Evolutionary conservation across 2,113 vertebrate genomes (phyloP).

Genomic region (Spermophilus dauricus): DNA sequence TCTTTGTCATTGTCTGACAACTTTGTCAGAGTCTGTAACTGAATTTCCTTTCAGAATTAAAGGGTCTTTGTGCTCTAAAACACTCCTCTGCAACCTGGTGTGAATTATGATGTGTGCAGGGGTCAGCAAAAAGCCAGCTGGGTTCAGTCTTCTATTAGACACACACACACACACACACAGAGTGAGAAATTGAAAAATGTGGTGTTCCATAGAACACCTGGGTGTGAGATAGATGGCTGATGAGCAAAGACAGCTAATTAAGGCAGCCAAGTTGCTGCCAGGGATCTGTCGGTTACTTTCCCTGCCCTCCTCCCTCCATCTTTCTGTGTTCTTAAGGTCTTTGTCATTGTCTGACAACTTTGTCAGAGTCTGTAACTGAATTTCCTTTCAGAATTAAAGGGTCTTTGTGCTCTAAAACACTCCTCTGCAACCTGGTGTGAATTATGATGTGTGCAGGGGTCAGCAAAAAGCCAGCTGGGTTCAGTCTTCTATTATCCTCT

Average conservation of each 20-base stretch:
- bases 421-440: neutral
- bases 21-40: neutral
- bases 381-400: conserved; percentile 19
- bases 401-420: neutral
- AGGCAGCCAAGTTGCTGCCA: neutral
- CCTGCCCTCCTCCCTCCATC: neutral
- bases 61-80: neutral
- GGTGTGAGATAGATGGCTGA: neutral
- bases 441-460: neutral
- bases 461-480: neutral
- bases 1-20: neutral
- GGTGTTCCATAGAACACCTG: neutral
- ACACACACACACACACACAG: neutral
- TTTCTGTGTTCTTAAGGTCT: neutral
- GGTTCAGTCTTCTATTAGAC: neutral
- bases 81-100: neutral
- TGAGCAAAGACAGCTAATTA: neutral
- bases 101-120: neutral
- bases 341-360: neutral
- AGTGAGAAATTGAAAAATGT: neutral
- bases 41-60: neutral
- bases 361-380: neutral
- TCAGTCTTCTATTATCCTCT: neutral
- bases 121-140: neutral
- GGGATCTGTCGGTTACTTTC: neutral